A percentile compares a stretch with the other conserved stretches of the same genome.
Conservation (phyloP, 2,113 vertebrate species). For the Sprattus sprattus region DNA sequence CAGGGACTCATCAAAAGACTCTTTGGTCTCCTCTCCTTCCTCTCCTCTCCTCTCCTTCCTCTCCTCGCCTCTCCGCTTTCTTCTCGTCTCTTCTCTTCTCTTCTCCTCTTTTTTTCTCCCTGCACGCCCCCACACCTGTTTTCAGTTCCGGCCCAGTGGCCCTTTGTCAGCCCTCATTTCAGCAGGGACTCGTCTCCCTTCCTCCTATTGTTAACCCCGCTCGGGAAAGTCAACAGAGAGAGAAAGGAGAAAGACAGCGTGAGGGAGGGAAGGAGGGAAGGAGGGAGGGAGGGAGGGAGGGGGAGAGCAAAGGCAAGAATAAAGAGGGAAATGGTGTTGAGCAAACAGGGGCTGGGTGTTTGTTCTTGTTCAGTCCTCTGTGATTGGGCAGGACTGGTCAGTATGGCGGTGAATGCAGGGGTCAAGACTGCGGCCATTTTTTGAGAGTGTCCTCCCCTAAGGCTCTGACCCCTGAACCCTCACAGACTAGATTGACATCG, state of each 20-base stretch:
- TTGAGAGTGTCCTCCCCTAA: no score
- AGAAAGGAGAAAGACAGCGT: neutral
- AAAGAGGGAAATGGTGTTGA: neutral
- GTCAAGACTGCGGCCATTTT: no score
- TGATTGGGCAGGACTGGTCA: neutral
- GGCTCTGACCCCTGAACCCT: no score
- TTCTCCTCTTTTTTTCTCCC: neutral
- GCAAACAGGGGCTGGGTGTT: constrained; percentile 13
- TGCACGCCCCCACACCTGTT: neutral
- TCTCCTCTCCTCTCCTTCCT: neutral
- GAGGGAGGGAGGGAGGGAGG: neutral
- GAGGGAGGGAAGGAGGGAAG: neutral
- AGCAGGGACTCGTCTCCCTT: constrained; percentile 5
- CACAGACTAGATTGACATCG: no score
- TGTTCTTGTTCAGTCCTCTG: constrained; percentile 33
- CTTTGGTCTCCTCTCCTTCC: neutral
- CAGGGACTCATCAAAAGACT: no score
- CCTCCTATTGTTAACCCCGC: neutral
- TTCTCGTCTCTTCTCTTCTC: neutral
- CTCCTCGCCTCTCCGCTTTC: neutral
- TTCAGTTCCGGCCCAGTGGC: neutral
- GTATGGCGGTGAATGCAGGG: neutral
- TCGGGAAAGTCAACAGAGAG: neutral
- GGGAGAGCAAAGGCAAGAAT: neutral
- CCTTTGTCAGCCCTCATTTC: neutral